Conservation (phyloP, 2,113 vertebrate species). For the Dolichallabes microphthalmus region DNA sequence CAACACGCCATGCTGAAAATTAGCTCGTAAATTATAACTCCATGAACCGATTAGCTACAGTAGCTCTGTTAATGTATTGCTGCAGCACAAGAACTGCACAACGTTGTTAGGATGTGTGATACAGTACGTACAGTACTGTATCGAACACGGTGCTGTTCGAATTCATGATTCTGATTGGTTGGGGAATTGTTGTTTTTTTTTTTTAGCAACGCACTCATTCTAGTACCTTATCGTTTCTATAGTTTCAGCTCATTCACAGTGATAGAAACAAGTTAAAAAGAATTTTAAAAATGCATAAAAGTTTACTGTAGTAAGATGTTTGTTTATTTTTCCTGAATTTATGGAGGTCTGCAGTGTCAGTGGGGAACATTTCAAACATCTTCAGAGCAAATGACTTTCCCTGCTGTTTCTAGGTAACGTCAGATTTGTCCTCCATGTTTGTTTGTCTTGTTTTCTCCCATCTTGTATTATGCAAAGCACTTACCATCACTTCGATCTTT, state of each 20-base stretch:
- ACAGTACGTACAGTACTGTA: background rate
- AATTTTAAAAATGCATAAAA: too few species aligned
- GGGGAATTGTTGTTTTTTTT: too few species aligned
- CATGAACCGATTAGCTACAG: too few species aligned
- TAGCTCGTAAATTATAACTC: background rate
- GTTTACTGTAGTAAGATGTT: too few species aligned
- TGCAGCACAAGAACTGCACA: background rate
- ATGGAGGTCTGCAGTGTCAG: background rate
- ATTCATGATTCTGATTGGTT: background rate
- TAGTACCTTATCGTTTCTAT: background rate
- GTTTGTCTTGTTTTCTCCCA: background rate
- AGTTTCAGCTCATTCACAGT: background rate
- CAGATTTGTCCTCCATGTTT: background rate
- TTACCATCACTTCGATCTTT: too few species aligned
- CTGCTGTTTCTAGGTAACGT: background rate
- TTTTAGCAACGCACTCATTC: background rate
- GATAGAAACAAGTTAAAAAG: background rate
- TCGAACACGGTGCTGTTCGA: background rate
- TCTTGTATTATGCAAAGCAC: background rate
- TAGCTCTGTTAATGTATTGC: background rate
- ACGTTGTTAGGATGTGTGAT: background rate
- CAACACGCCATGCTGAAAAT: background rate
- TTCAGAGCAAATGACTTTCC: background rate
- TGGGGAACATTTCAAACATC: background rate
- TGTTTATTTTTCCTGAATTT: background rate